Percentiles rank a stretch among this genome's conserved stretches.
phyloP scores from a whole-genome alignment of 2,797 vertebrate species.

The Cuniculus paca region DNA sequence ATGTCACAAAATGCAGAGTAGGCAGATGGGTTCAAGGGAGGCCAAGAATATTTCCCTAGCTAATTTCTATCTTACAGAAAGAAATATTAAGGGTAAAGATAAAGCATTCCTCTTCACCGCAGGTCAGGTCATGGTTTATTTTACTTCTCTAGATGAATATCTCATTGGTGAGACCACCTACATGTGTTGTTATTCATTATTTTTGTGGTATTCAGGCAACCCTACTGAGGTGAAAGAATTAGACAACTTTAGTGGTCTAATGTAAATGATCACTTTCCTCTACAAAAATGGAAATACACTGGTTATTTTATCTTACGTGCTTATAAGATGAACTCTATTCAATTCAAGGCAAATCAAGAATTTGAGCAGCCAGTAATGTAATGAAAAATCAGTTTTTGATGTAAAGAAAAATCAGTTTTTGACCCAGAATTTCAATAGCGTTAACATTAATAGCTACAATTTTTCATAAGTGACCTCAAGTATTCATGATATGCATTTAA shows the following conservation, averaged over 20 bases:
- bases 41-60: not conserved
- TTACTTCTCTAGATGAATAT: not conserved
- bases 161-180: not conserved
- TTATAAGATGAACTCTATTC: not conserved
- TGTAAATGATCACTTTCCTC: not conserved
- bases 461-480: not conserved
- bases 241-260: not conserved
- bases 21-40: not conserved
- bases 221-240: not conserved
- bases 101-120: not conserved
- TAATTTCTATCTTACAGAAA: not conserved
- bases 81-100: not conserved
- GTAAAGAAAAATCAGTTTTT: not conserved
- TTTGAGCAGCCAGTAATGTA: not conserved
- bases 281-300: not conserved
- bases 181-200: not conserved
- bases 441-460: not conserved
- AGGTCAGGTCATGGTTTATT: not conserved
- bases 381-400: not conserved
- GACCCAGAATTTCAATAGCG: not conserved
- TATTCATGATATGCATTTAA: not conserved
- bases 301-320: not conserved
- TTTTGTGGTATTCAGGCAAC: not conserved
- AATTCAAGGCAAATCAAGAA: not conserved
- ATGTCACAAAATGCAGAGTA: fast-evolving